These are phyloP conservation scores for Craterocephalus amniculus DNA, from an alignment of 2,797 vertebrate species.

Conservation along the genomic window DNA sequence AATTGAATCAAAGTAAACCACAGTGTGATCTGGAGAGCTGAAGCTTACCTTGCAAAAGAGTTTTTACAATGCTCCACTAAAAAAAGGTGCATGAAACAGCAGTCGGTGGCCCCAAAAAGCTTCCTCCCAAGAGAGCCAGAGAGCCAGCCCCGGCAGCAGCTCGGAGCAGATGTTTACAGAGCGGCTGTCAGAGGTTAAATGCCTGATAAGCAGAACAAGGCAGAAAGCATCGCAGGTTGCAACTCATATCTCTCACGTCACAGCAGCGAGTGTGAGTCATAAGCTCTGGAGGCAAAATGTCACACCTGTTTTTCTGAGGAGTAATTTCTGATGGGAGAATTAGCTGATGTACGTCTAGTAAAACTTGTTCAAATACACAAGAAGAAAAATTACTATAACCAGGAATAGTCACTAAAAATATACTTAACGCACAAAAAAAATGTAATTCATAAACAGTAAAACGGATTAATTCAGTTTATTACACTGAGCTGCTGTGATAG, in stretches of 20 bases:
- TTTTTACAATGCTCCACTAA: not conserved
- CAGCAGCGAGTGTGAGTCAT: slow-evolving; percentile 10
- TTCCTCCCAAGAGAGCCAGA: not conserved
- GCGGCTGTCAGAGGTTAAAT: slow-evolving; percentile 26
- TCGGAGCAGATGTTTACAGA: slow-evolving; percentile 15
- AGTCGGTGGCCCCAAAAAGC: not conserved
- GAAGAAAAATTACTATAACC: too few relatives aligned
- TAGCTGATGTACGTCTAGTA: not conserved
- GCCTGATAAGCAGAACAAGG: slow-evolving; percentile 12
- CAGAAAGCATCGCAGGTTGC: slow-evolving; percentile 43
- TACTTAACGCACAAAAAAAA: not conserved
- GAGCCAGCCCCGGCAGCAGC: not conserved
- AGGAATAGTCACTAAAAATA: not conserved
- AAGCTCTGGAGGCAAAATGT: not conserved
- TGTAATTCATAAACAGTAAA: not conserved
- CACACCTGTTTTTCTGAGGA: not conserved
- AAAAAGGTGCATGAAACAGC: not conserved
- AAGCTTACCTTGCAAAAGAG: slow-evolving; percentile 32
- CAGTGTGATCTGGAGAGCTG: not conserved
- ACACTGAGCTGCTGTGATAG: not conserved
- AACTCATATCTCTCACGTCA: slow-evolving; percentile 54
- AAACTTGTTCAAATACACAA: too few relatives aligned
- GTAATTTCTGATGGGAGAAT: not conserved
- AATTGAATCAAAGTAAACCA: not conserved
- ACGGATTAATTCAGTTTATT: not conserved